phyloP scores from a whole-genome alignment of 2,113 vertebrate species.

The Salminus brasiliensis region DNA sequence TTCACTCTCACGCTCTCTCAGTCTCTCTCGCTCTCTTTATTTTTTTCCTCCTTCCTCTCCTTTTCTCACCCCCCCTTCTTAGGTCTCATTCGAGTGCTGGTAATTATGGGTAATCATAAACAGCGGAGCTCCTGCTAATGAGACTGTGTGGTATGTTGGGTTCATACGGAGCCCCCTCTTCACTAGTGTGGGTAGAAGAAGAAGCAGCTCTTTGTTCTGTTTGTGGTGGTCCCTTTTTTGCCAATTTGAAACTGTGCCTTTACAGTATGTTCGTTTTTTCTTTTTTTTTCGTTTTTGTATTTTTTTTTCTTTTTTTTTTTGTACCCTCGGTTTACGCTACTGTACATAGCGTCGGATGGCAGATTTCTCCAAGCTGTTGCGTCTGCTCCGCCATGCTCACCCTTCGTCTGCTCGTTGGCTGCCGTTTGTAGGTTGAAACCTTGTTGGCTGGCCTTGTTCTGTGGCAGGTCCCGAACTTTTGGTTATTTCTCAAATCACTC shows the following conservation, averaged over 20 bases:
- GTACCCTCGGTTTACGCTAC: conserved; percentile 58
- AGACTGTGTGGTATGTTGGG: conserved; percentile 64
- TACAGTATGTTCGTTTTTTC: conserved; percentile 57
- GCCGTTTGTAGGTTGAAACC: conserved; percentile 64
- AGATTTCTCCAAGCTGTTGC: conserved; percentile 78
- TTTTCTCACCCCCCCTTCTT: conserved; percentile 46
- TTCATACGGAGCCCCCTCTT: conserved; percentile 59
- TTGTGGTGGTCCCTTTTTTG: conserved; percentile 52
- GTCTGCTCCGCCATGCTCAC: conserved; percentile 66
- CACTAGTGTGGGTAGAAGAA: conserved; percentile 63
- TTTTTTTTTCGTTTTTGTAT: conserved; percentile 55
- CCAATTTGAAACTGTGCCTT: conserved; percentile 62
- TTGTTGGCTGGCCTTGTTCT: conserved; percentile 62
- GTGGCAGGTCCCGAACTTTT: conserved; percentile 58
- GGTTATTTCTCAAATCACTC: conserved; percentile 50
- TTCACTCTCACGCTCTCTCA: neutral
- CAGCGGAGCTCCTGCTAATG: conserved; percentile 63
- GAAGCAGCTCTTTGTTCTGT: conserved; percentile 59
- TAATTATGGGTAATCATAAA: conserved; percentile 68
- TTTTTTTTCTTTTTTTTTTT: too few relatives aligned
- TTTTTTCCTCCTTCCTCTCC: conserved; percentile 35
- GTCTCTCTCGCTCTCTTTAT: conserved; percentile 25
- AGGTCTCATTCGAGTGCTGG: conserved; percentile 58
- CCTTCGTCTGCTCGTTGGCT: conserved; percentile 60
- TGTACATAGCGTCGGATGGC: conserved; percentile 65